Evolutionary conservation across 2,797 vertebrate genomes (phyloP), one percentile per base, ranked within the genome.

Genomic region (Fundulus diaphanus): DNA sequence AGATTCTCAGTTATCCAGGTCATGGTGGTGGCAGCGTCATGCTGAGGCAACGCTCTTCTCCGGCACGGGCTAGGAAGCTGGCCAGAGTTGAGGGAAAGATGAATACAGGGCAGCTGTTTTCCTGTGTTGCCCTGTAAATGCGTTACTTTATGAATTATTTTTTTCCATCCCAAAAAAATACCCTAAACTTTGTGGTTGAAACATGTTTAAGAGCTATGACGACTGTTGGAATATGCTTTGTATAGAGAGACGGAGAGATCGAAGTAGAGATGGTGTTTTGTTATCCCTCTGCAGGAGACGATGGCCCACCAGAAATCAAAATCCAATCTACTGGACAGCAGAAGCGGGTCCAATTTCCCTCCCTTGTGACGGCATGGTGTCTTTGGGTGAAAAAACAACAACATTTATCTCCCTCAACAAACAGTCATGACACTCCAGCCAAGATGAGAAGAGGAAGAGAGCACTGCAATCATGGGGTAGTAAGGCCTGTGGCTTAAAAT

Each of bases 281-380:
- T 68, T 74, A 49, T 68, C 8, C 69, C 51, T 20, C 1, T 1
- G 22, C 8, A 6, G 18, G 44, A 22, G 52, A 61, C 0, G 7
- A 63, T 7, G 33, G 70, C 49, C 22, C 24, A 37, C 12, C 35
- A 49, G 49, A 48, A 31, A 73, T 85, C 51, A 80, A 37, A 44
- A 57, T 75, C 51, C 44, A 76, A 76, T 79, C 46, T 72, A 6
- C 63, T 35, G 18, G 5, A 20, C 3, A 0, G 37, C 29, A 35
- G 31, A 79, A 46, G 40, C 29, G 29, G 51, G 71, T 79, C 63
- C 54, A 68, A 59, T 77, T 82, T 79, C 68, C 24, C 68, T 49
- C 70, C 56, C 67, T 66, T 0, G 5, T 73, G 65, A 78, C 27
- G 11, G 57, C 42, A 81, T 24, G 24, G 79, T 56, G 78, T 82